phyloP scores from a whole-genome alignment of 2,113 vertebrate genomes.

The Leptocoma aspasia region DNA sequence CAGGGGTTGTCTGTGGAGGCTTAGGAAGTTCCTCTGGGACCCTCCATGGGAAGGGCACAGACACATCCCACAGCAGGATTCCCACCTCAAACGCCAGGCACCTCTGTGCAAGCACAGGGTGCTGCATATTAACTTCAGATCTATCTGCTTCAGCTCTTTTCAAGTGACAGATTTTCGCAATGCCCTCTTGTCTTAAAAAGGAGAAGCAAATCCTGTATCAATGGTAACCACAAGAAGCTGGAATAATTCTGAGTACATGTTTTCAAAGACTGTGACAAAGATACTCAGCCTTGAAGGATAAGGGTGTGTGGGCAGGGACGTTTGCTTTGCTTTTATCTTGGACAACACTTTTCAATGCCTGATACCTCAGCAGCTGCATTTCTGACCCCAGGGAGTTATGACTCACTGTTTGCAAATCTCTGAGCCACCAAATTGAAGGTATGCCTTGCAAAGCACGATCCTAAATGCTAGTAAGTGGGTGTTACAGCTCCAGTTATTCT shows the following conservation, averaged over 20 bases:
- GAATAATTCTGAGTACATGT: neutral
- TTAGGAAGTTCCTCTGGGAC: neutral
- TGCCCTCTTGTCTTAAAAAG: conserved; percentile 24
- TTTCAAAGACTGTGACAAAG: conserved; percentile 13
- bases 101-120: neutral
- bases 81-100: neutral
- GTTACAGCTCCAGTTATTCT: neutral
- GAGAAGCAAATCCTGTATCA: conserved; percentile 43
- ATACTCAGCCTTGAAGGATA: conserved; percentile 56
- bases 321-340: conserved; percentile 58
- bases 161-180: conserved; percentile 9
- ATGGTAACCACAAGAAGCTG: conserved; percentile 44
- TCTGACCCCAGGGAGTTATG: conserved; percentile 18
- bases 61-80: neutral
- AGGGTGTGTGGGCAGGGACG: conserved; percentile 30
- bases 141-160: neutral
- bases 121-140: neutral
- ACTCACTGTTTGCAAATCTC: conserved; percentile 51
- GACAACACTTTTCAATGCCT: conserved; percentile 38
- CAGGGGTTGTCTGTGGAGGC: neutral
- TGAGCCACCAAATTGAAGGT: conserved; percentile 18
- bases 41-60: neutral
- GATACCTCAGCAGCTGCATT: conserved; percentile 38
- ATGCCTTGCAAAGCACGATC: neutral
- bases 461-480: neutral